These are phyloP conservation scores for Cremastinae sp. DNA, from an alignment of 2,888 invertebrate genomes.

Conservation along the genomic window DNA sequence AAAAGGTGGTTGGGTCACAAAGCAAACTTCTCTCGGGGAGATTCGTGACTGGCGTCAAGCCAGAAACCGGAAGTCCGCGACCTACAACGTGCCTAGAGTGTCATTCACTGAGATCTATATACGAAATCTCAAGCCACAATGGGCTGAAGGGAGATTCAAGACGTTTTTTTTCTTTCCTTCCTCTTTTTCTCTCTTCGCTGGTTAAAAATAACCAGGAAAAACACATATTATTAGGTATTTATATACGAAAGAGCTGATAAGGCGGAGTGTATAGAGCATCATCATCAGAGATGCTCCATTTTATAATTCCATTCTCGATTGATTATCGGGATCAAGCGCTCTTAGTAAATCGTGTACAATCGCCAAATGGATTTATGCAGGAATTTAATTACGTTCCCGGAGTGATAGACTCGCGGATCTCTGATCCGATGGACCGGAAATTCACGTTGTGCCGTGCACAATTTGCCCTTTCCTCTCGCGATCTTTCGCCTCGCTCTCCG, in stretches of 20 bases:
- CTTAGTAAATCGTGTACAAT: background rate
- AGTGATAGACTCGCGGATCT: conserved; percentile 41
- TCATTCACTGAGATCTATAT: conserved; percentile 16
- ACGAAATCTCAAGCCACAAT: conserved; percentile 13
- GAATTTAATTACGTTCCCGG: conserved; percentile 7
- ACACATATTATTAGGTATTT: background rate
- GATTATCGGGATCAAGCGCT: background rate
- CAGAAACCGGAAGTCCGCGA: conserved; percentile 53
- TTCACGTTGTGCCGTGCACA: conserved; percentile 33
- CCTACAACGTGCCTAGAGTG: conserved; percentile 45
- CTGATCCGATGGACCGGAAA: conserved; percentile 44
- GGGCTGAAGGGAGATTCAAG: conserved; percentile 7
- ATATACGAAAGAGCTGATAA: background rate
- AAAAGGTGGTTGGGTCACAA: conserved; percentile 25
- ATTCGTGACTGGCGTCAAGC: conserved; percentile 51
- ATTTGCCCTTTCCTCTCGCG: no score
- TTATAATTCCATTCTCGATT: no score
- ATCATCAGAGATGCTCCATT: no score
- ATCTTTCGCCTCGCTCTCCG: no score
- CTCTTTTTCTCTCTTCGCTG: background rate
- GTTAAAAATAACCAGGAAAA: conserved; percentile 20
- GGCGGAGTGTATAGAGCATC: no score
- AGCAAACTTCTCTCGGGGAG: conserved; percentile 23
- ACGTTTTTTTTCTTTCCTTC: conserved; percentile 11
- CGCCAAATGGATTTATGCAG: conserved; percentile 3